A percentile compares a stretch with the other conserved stretches of the same genome.
These are phyloP conservation scores for Elephas maximus DNA, from an alignment of 2,113 vertebrate genomes.

Conservation along the genomic window DNA sequence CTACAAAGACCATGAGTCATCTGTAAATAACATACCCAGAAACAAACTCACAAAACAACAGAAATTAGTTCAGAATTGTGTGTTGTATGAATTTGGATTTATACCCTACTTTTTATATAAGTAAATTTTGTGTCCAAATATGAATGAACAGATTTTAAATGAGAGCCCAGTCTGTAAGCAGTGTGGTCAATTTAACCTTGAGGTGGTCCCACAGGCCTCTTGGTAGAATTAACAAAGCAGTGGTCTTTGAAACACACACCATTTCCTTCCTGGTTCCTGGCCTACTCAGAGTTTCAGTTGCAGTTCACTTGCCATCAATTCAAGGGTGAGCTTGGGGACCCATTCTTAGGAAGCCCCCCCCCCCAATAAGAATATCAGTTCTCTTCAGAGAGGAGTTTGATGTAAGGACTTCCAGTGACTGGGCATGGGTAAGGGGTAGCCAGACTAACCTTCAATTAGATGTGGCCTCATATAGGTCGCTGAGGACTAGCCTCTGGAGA, in stretches of 20 bases:
- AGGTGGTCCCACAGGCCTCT: not conserved
- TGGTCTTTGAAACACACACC: not conserved
- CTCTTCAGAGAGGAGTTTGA: not conserved
- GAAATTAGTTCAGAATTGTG: not conserved
- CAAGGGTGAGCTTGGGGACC: not conserved
- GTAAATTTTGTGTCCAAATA: constrained; percentile 55
- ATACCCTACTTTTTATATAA: constrained; percentile 66
- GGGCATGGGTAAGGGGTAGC: not conserved
- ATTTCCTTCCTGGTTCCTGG: constrained; percentile 41
- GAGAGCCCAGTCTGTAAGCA: not conserved
- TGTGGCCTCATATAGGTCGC: accelerated
- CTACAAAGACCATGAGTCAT: not conserved
- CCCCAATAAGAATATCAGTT: not conserved
- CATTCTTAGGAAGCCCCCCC: not conserved
- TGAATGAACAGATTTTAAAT: constrained; percentile 57
- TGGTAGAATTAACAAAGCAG: constrained; percentile 38
- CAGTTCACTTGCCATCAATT: not conserved
- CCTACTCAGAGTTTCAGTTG: not conserved
- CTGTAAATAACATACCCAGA: constrained; percentile 17
- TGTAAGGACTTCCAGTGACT: too few species aligned
- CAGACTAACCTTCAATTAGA: not conserved
- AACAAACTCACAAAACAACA: not conserved
- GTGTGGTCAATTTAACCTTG: not conserved
- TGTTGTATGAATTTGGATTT: constrained; percentile 17
- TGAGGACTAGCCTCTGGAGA: not conserved